phyloP scores from a whole-genome alignment of 2,888 invertebrate species.

The Hyposoter didymator region DNA sequence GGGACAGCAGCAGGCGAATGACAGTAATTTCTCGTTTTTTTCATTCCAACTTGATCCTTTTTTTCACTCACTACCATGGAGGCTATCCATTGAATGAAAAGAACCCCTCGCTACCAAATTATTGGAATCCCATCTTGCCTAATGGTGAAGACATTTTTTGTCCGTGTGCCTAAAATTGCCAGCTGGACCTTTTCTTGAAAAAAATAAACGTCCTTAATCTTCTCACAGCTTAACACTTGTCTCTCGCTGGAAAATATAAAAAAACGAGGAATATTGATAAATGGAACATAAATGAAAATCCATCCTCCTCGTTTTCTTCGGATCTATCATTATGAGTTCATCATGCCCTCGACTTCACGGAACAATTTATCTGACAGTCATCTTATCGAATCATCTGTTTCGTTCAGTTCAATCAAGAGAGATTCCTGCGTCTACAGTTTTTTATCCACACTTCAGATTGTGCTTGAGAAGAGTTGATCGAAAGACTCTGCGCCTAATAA shows the following conservation, averaged over 20 bases:
- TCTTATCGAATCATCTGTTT: not conserved
- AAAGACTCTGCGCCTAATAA: no score
- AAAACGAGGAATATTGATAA: not conserved
- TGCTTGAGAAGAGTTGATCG: no score
- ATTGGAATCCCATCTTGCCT: constrained; percentile 1
- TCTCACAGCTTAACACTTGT: not conserved
- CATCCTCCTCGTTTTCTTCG: not conserved
- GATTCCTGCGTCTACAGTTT: no score
- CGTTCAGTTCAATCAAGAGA: not conserved
- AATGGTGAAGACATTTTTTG: constrained; percentile 17
- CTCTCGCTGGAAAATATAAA: not conserved
- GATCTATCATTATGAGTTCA: not conserved
- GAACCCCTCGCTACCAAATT: not conserved
- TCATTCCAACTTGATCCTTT: not conserved
- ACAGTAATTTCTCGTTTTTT: not conserved
- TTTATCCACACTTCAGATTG: no score
- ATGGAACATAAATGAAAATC: not conserved
- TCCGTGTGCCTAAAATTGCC: not conserved
- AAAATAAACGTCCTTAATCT: constrained; percentile 2
- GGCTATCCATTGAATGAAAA: not conserved
- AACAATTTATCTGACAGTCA: not conserved
- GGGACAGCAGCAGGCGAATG: not conserved
- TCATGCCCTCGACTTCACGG: not conserved
- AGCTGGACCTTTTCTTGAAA: not conserved
- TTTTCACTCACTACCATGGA: not conserved